Conservation (phyloP, 2,888 invertebrate genomes). For the Chloroclysta siterata region DNA sequence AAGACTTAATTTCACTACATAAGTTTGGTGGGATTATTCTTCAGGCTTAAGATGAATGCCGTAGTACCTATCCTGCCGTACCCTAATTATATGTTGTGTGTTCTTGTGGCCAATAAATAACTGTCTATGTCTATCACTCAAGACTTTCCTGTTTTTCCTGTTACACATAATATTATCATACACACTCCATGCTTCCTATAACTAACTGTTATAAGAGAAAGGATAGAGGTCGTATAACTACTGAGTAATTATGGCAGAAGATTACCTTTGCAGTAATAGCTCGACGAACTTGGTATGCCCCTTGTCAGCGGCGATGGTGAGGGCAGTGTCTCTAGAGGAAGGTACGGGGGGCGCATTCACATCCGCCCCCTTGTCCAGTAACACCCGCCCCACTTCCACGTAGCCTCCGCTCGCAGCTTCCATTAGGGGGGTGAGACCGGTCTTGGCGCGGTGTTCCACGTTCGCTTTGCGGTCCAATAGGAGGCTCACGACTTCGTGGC, state of each 20-base stretch:
- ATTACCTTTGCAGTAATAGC: constrained; percentile 88
- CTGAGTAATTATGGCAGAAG: background rate
- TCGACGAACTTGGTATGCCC: constrained; percentile 98
- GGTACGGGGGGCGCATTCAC: constrained; percentile 99
- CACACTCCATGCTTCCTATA: too few species aligned
- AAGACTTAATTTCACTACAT: too few species aligned
- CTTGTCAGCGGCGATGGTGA: constrained; percentile 99
- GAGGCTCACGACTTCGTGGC: constrained; percentile 98
- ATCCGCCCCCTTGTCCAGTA: constrained; percentile 98
- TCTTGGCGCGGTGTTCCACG: constrained; percentile 99
- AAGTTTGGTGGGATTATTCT: too few species aligned
- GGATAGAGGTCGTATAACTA: too few species aligned
- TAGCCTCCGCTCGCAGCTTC: constrained; percentile 99
- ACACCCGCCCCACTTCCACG: constrained; percentile 98
- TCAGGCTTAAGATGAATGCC: too few species aligned
- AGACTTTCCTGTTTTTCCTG: background rate
- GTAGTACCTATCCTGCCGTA: too few species aligned
- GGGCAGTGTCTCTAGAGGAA: constrained; percentile 98
- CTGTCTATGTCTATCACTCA: too few species aligned
- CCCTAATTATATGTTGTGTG: too few species aligned
- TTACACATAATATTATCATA: too few species aligned
- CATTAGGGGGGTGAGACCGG: constrained; percentile 99
- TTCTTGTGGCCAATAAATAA: too few species aligned
- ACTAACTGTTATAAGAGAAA: too few species aligned
- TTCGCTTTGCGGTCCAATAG: constrained; percentile 98